Percentiles rank a stretch among this genome's conserved stretches.
Conservation (phyloP, 2,113 vertebrate species). For the Alouatta palliata region DNA sequence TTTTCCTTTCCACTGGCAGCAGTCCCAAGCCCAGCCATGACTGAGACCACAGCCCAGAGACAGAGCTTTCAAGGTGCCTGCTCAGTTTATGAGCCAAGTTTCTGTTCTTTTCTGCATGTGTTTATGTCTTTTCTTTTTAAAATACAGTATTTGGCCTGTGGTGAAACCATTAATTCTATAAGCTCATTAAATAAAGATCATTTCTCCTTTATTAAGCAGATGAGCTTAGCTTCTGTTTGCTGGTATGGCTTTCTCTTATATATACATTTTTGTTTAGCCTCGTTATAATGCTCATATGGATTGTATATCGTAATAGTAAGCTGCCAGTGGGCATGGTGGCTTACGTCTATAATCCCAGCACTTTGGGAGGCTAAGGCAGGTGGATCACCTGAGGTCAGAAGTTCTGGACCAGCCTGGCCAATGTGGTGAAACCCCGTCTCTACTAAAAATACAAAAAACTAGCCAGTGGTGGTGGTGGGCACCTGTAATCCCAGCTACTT, state of each 20-base stretch:
- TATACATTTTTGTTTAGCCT: not conserved
- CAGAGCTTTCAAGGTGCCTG: not conserved
- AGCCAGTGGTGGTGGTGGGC: no score
- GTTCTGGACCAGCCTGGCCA: no score
- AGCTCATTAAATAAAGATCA: slow-evolving; percentile 28
- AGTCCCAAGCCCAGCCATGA: not conserved
- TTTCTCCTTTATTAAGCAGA: not conserved
- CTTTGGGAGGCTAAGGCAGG: no score
- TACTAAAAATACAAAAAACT: no score
- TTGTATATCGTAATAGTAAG: not conserved
- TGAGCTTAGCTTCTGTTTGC: slow-evolving; percentile 36
- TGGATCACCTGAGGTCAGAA: no score
- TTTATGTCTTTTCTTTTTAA: not conserved
- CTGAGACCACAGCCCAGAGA: not conserved
- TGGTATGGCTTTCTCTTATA: not conserved
- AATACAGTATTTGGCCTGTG: not conserved
- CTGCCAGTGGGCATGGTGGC: not conserved
- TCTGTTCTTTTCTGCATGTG: not conserved
- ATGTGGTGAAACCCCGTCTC: no score
- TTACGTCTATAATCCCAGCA: no score
- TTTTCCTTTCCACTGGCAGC: not conserved
- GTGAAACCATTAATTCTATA: slow-evolving; percentile 19
- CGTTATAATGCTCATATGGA: not conserved
- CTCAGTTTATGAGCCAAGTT: not conserved
- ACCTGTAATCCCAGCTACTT: no score